Conservation (phyloP, 2,797 vertebrate species). For the Hemitrygon akajei region DNA sequence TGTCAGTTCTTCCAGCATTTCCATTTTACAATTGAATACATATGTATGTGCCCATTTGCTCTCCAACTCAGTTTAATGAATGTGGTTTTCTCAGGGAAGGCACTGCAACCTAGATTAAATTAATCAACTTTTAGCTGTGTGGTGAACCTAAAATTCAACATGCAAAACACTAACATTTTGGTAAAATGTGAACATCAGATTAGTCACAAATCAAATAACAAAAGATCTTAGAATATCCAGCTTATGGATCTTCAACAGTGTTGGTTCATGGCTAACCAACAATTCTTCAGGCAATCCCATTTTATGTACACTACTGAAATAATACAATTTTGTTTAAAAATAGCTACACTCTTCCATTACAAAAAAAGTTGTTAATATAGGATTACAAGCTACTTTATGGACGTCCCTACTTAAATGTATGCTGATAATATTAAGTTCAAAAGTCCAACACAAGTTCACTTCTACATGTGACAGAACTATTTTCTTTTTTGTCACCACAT, state of each 20-base stretch:
- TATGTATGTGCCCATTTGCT: neutral
- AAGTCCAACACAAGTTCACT: no score
- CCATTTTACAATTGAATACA: neutral
- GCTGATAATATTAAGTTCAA: no score
- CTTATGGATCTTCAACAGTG: neutral
- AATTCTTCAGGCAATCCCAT: no score
- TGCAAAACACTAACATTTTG: no score
- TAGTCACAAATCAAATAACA: neutral
- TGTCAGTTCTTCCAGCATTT: neutral
- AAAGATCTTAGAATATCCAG: neutral
- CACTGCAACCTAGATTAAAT: neutral
- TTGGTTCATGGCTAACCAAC: neutral
- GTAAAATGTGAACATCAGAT: neutral
- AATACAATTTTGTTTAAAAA: no score
- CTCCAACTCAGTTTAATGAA: neutral
- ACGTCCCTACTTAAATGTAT: no score
- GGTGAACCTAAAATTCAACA: neutral
- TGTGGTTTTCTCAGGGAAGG: neutral
- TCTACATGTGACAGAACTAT: no score
- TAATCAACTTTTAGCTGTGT: neutral
- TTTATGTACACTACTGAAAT: no score
- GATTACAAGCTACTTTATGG: no score
- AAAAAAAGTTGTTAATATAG: no score
- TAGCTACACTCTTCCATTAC: no score
- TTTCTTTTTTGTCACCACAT: no score